Percentiles rank a stretch among this genome's conserved stretches.
Evolutionary conservation across 2,888 invertebrate species (phyloP).

Genomic region (Gasteruption jaculator): DNA sequence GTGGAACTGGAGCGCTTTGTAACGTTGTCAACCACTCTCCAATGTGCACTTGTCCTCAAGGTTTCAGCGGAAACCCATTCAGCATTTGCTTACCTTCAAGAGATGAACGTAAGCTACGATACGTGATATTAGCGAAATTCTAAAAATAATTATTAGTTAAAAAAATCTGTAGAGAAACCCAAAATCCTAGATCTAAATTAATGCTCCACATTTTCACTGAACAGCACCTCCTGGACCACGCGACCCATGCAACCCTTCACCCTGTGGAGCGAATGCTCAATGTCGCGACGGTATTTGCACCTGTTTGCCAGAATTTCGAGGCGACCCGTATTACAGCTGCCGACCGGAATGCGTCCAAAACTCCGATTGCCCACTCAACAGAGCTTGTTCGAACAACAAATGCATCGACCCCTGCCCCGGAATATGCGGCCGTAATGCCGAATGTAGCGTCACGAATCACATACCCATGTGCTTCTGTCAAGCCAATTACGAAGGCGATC

Average conservation of each 20-base stretch:
- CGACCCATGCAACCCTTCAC: conserved; percentile 63
- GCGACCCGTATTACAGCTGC: conserved; percentile 60
- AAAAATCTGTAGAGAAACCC: not conserved
- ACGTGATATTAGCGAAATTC: conserved; percentile 4
- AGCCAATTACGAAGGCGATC: conserved; percentile 56
- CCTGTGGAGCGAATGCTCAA: conserved; percentile 74
- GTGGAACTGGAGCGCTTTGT: conserved; percentile 52
- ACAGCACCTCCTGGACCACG: conserved; percentile 37
- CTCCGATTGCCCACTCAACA: conserved; percentile 70
- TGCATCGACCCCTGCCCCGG: conserved; percentile 78
- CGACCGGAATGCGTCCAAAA: conserved; percentile 79
- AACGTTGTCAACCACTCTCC: conserved; percentile 54
- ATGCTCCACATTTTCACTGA: conserved; percentile 14
- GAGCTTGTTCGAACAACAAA: conserved; percentile 74
- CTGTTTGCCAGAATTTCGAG: conserved; percentile 48
- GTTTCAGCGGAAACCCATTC: conserved; percentile 54
- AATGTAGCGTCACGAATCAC: conserved; percentile 74
- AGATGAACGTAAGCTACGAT: conserved; percentile 35
- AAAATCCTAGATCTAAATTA: not conserved
- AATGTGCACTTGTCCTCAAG: conserved; percentile 52
- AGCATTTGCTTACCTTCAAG: conserved; percentile 42
- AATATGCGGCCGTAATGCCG: conserved; percentile 72
- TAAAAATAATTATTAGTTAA: not conserved
- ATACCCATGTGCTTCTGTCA: conserved; percentile 60
- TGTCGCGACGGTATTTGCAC: conserved; percentile 54